phyloP scores from a whole-genome alignment of 1,140 invertebrate species.

The Wasmannia auropunctata region DNA sequence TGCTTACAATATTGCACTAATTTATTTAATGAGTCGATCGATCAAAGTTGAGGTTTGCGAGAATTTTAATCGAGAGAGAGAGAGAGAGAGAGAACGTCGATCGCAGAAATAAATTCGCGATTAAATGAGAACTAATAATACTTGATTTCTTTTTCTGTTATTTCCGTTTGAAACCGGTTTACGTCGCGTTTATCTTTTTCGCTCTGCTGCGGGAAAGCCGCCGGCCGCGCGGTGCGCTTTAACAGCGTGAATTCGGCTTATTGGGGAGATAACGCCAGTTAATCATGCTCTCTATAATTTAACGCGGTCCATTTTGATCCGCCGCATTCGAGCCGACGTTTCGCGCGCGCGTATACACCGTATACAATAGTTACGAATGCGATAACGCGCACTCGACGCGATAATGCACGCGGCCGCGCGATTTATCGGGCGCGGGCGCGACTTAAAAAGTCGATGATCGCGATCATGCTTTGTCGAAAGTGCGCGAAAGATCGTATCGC shows the following conservation, averaged over 20 bases:
- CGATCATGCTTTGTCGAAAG: slow-evolving; percentile 50
- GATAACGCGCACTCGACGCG: slow-evolving; percentile 17
- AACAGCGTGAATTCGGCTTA: slow-evolving; percentile 1
- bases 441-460: slow-evolving; percentile 35
- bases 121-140: not conserved
- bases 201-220: not conserved
- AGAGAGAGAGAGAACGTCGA: not conserved
- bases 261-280: slow-evolving; percentile 15
- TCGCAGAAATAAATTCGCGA: not conserved
- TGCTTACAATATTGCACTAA: not conserved
- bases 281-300: slow-evolving; percentile 8
- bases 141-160: too few species aligned
- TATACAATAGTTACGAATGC: slow-evolving; percentile 5
- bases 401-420: slow-evolving; percentile 38
- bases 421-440: slow-evolving; percentile 31
- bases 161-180: not conserved
- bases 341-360: not conserved
- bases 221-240: not conserved
- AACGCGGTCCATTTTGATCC: slow-evolving; percentile 21
- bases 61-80: not conserved
- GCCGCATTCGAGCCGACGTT: not conserved
- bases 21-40: not conserved
- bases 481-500: slow-evolving; percentile 30
- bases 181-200: too few species aligned
- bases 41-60: not conserved